These are phyloP conservation scores for Hystrix cristata DNA, from an alignment of 2,113 vertebrate genomes.

Conservation along the genomic window DNA sequence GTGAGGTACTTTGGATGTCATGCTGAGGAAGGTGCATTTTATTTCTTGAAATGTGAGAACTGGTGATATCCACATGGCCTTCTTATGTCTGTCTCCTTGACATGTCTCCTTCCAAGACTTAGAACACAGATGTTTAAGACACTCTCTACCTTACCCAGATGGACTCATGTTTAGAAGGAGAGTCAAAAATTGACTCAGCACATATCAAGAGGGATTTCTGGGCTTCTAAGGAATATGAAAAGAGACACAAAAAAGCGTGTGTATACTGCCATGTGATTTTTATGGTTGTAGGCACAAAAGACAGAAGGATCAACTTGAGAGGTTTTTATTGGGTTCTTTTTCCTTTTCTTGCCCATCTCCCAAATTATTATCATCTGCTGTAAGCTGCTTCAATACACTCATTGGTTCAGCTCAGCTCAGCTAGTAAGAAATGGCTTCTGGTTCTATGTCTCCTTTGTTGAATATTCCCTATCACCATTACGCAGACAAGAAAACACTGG, in stretches of 20 bases:
- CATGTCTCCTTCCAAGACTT: neutral
- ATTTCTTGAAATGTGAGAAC: neutral
- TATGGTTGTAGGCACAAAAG: too few species aligned
- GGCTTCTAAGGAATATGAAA: neutral
- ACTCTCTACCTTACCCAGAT: neutral
- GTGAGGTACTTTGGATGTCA: neutral
- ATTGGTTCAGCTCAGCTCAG: neutral
- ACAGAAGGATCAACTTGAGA: neutral
- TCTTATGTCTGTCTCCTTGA: neutral
- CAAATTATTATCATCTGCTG: neutral
- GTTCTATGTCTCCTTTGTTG: neutral
- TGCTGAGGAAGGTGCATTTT: neutral
- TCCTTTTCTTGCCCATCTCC: neutral
- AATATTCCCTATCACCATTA: neutral
- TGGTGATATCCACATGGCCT: neutral
- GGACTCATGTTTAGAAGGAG: neutral
- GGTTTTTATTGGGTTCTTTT: neutral
- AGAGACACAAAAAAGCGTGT: neutral
- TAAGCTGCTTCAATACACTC: neutral
- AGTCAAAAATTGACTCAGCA: neutral
- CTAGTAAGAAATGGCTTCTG: neutral
- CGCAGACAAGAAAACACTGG: neutral
- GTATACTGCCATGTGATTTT: accelerated
- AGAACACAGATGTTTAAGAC: neutral
- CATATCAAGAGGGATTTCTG: neutral